Percentiles rank a stretch among this genome's conserved stretches.
These are phyloP conservation scores for Conus ventricosus DNA, from an alignment of 1,140 invertebrate species.

Conservation along the genomic window DNA sequence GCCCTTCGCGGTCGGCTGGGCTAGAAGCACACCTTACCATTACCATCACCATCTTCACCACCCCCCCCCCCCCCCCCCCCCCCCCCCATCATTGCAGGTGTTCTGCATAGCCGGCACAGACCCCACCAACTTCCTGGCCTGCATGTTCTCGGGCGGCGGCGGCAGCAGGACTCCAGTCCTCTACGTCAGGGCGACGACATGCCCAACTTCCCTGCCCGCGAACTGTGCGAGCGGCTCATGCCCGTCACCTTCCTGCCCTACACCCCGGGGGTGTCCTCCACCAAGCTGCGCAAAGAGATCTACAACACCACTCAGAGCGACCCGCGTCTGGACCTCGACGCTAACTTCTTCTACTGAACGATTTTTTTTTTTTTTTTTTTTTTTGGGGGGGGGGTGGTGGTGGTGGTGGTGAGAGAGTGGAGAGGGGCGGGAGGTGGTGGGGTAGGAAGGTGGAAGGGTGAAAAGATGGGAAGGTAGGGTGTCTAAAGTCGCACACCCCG, in stretches of 20 bases:
- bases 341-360: slow-evolving; percentile 36
- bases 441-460: background rate
- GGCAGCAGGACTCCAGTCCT: slow-evolving; percentile 52
- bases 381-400: background rate
- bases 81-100: too few relatives aligned
- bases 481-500: background rate
- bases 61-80: background rate
- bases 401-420: background rate
- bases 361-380: too few relatives aligned
- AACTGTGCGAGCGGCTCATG: slow-evolving; percentile 67
- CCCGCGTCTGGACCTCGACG: slow-evolving; percentile 22
- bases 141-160: slow-evolving; percentile 57
- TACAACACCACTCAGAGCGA: slow-evolving; percentile 44
- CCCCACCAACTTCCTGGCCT: slow-evolving; percentile 65
- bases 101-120: slow-evolving; percentile 69
- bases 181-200: slow-evolving; percentile 72
- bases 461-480: background rate
- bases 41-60: too few relatives aligned
- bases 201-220: slow-evolving; percentile 66
- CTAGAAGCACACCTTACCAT: too few relatives aligned
- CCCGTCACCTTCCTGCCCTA: slow-evolving; percentile 69
- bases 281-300: slow-evolving; percentile 64
- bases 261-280: slow-evolving; percentile 64
- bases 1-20: too few relatives aligned
- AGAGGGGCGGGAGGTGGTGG: background rate